Conservation (phyloP, 2,113 vertebrate genomes). For the Sebastes schlegelii region DNA sequence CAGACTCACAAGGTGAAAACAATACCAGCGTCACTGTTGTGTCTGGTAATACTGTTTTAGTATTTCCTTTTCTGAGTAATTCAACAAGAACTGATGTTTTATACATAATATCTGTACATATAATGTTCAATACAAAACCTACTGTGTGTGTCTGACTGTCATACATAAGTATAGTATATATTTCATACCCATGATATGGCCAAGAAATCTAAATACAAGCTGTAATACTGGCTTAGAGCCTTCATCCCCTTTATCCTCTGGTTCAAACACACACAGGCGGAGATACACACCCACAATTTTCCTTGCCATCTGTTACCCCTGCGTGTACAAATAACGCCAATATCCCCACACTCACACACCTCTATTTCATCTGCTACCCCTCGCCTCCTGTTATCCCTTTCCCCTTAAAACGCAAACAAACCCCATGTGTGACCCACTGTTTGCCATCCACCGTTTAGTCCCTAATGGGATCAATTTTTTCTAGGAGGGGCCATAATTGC, state of each 20-base stretch:
- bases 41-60: not conserved
- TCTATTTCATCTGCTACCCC: slow-evolving; percentile 61
- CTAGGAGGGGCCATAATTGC: slow-evolving; percentile 67
- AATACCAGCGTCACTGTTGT: not conserved
- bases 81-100: not conserved
- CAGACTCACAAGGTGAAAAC: not conserved
- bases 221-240: slow-evolving; percentile 37
- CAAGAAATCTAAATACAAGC: slow-evolving; percentile 17
- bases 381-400: slow-evolving; percentile 58
- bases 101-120: not conserved
- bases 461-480: slow-evolving; percentile 75
- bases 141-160: not conserved
- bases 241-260: slow-evolving; percentile 33
- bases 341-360: slow-evolving; percentile 43
- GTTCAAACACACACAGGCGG: slow-evolving; percentile 44
- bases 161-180: not conserved
- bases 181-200: slow-evolving; percentile 16
- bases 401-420: slow-evolving; percentile 69
- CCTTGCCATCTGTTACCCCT: slow-evolving; percentile 69
- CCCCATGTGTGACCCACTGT: slow-evolving; percentile 65
- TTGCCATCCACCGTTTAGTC: slow-evolving; percentile 72
- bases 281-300: slow-evolving; percentile 54
- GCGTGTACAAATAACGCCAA: slow-evolving; percentile 55
- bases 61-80: not conserved
- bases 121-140: not conserved